Evolutionary conservation across 2,797 vertebrate species (phyloP).

Genomic region (Microctenopoma lineatum): DNA sequence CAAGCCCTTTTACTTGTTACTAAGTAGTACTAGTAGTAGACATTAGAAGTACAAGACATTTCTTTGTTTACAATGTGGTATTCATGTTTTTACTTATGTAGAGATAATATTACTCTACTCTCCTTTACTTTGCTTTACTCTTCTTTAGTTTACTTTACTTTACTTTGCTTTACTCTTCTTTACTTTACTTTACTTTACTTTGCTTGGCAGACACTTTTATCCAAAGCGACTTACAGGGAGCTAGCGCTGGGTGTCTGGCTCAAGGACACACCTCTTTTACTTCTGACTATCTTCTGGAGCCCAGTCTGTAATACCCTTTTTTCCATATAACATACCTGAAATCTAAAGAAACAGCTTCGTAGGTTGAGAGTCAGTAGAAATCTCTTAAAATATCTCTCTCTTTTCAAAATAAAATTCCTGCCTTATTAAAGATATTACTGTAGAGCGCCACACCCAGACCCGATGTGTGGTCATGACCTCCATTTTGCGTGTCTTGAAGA

Average conservation of each 20-base stretch:
- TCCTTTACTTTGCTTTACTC: background rate
- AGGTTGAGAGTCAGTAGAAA: slow-evolving; percentile 43
- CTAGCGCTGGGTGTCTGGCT: too few relatives aligned
- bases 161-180: too few relatives aligned
- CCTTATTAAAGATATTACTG: slow-evolving; percentile 70
- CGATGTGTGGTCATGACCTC: slow-evolving; percentile 51
- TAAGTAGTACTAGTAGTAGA: too few relatives aligned
- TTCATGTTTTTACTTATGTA: background rate
- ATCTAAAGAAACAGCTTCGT: slow-evolving; percentile 58
- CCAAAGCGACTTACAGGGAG: too few relatives aligned
- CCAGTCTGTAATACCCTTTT: slow-evolving; percentile 4
- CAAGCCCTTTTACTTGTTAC: background rate
- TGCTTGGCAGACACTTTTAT: too few relatives aligned
- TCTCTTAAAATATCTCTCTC: slow-evolving; percentile 57
- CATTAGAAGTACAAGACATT: too few relatives aligned
- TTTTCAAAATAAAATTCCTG: slow-evolving; percentile 70
- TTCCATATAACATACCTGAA: slow-evolving; percentile 35
- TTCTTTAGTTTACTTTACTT: too few relatives aligned
- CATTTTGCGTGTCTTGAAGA: slow-evolving; percentile 53
- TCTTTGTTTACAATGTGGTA: background rate
- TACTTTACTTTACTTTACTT: too few relatives aligned
- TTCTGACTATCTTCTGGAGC: background rate
- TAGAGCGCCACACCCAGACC: slow-evolving; percentile 56
- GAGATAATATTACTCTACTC: background rate
- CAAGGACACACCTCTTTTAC: too few relatives aligned